A percentile compares a stretch with the other conserved stretches of the same genome.
Conservation (phyloP, 2,888 invertebrate genomes). For the Rhynchonema sp. region DNA sequence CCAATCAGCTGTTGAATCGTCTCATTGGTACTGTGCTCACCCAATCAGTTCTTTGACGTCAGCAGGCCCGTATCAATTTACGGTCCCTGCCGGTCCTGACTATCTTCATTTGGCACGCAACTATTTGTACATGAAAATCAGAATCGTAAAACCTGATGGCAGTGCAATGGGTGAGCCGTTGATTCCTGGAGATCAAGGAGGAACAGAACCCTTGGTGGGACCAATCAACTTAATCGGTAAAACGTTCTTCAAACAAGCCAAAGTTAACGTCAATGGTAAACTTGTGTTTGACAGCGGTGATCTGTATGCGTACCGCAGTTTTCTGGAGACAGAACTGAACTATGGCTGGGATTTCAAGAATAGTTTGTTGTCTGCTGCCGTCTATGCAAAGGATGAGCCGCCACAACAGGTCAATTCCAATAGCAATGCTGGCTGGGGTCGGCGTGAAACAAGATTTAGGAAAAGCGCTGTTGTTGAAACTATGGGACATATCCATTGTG, state of each 20-base stretch:
- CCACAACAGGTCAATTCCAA: too few species aligned
- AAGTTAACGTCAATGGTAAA: neutral
- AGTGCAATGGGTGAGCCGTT: neutral
- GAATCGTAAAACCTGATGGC: neutral
- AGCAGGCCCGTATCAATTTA: constrained; percentile 5
- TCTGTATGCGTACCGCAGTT: constrained; percentile 1
- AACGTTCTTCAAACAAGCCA: constrained; percentile 5
- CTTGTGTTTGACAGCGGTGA: constrained; percentile 3
- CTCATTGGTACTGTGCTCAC: constrained; percentile 2
- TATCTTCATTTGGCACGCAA: neutral
- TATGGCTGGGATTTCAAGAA: neutral
- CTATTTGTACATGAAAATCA: constrained; percentile 1
- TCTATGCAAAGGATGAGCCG: neutral
- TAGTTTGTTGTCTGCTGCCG: neutral
- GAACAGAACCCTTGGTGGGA: neutral
- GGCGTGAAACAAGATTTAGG: neutral
- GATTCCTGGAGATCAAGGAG: too few species aligned
- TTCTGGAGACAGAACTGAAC: constrained; percentile 1
- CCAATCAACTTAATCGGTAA: constrained; percentile 4
- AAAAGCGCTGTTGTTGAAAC: neutral
- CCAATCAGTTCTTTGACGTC: neutral
- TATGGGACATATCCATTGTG: neutral
- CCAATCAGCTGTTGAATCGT: neutral
- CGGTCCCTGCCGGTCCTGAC: neutral
- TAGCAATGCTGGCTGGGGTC: neutral